Evolutionary conservation across 1,140 invertebrate genomes (phyloP).

Genomic region (Trichomalopsis sarcophagae): DNA sequence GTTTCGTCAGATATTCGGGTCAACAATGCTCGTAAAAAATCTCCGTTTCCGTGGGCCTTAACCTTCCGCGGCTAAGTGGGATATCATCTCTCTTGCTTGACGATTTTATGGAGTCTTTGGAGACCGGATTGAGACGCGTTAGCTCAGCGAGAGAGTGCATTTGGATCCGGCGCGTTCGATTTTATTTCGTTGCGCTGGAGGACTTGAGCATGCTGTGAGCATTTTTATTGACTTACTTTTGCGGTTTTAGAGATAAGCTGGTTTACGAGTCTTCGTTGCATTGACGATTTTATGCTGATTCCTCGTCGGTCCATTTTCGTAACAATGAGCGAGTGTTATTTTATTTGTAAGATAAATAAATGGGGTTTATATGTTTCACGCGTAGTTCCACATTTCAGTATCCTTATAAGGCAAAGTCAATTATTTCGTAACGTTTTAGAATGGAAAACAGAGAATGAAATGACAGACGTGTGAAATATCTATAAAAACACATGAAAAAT

Average conservation of each 20-base stretch:
- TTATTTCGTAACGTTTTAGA: slow-evolving; percentile 4
- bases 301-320: neutral
- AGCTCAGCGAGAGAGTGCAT: neutral
- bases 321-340: neutral
- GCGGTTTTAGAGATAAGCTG: neutral
- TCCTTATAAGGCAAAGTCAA: neutral
- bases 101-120: slow-evolving; percentile 6
- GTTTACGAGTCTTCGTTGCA: neutral
- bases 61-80: neutral
- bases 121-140: neutral
- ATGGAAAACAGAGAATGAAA: neutral
- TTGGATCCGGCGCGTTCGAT: neutral
- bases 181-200: neutral
- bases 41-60: neutral
- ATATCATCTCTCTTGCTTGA: neutral
- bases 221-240: neutral
- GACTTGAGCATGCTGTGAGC: neutral
- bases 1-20: neutral
- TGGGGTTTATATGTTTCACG: neutral
- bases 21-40: neutral
- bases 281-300: too few species aligned
- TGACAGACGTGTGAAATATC: slow-evolving; percentile 4
- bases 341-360: neutral
- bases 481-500: neutral
- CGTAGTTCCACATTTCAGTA: neutral